Conservation (phyloP, 2,797 vertebrate species). For the Hapalemur alaotrensis region DNA sequence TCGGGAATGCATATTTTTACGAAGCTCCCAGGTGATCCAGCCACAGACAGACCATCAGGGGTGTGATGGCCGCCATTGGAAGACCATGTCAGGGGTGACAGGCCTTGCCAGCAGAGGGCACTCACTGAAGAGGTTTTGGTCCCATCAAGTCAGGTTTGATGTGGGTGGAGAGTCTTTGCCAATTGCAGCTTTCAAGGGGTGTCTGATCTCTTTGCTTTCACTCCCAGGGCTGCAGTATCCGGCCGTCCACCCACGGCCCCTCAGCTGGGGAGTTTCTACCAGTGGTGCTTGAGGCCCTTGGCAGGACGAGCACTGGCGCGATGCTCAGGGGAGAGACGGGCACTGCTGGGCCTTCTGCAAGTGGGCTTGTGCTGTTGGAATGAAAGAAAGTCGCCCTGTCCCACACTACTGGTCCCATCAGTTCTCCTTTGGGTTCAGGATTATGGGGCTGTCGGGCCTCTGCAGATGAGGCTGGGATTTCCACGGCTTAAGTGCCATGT, state of each 20-base stretch:
- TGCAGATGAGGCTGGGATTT: not conserved
- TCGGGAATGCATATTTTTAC: not conserved
- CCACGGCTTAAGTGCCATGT: not conserved
- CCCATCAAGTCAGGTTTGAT: not conserved
- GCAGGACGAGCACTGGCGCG: not conserved
- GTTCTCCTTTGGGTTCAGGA: not conserved
- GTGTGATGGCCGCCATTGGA: not conserved
- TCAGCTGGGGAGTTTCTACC: not conserved
- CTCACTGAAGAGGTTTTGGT: not conserved
- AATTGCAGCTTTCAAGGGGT: not conserved
- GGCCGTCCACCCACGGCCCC: not conserved
- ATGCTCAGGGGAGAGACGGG: not conserved
- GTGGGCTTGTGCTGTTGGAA: too few relatives aligned
- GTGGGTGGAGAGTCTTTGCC: not conserved
- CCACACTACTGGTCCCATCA: not conserved
- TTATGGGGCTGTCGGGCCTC: not conserved
- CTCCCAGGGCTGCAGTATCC: not conserved
- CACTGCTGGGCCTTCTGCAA: not conserved
- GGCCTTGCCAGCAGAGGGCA: not conserved
- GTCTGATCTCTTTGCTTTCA: not conserved
- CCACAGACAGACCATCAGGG: not conserved
- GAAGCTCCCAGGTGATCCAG: not conserved
- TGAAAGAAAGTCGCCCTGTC: not conserved
- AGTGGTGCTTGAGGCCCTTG: not conserved
- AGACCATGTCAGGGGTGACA: not conserved